These are phyloP conservation scores for Glyptemys insculpta DNA, from an alignment of 2,797 vertebrate species.

Conservation along the genomic window DNA sequence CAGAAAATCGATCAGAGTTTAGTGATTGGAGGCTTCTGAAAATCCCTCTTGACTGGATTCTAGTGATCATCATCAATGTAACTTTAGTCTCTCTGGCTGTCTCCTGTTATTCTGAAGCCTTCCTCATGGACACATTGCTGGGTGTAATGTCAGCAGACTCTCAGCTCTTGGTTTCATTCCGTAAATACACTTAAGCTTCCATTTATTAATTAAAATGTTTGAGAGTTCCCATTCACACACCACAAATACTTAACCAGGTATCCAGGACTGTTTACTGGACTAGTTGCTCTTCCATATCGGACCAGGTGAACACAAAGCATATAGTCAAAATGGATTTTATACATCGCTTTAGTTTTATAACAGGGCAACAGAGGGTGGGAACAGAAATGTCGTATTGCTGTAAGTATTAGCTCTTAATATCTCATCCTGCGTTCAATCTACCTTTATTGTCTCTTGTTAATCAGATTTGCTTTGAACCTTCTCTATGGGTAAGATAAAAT, in stretches of 20 bases:
- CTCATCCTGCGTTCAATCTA: no score
- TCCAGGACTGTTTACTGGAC: not conserved
- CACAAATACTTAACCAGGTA: not conserved
- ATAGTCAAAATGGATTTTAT: not conserved
- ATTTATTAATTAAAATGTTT: not conserved
- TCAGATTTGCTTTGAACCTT: not conserved
- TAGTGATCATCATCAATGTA: not conserved
- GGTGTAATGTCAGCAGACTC: not conserved
- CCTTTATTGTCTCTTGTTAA: no score
- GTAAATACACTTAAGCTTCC: not conserved
- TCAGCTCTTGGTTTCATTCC: not conserved
- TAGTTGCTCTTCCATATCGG: not conserved
- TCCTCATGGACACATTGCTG: not conserved
- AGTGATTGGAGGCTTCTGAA: not conserved
- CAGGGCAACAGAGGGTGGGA: not conserved
- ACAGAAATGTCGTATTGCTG: no score
- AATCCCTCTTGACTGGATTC: not conserved
- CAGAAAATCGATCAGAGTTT: no score
- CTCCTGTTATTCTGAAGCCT: not conserved
- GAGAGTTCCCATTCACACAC: not conserved
- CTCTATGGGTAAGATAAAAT: not conserved
- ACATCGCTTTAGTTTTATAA: not conserved
- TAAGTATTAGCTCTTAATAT: not conserved
- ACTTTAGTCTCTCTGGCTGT: not conserved
- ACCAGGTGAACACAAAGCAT: fast-evolving